Conservation (phyloP, 2,113 vertebrate species). For the Semnopithecus entellus region DNA sequence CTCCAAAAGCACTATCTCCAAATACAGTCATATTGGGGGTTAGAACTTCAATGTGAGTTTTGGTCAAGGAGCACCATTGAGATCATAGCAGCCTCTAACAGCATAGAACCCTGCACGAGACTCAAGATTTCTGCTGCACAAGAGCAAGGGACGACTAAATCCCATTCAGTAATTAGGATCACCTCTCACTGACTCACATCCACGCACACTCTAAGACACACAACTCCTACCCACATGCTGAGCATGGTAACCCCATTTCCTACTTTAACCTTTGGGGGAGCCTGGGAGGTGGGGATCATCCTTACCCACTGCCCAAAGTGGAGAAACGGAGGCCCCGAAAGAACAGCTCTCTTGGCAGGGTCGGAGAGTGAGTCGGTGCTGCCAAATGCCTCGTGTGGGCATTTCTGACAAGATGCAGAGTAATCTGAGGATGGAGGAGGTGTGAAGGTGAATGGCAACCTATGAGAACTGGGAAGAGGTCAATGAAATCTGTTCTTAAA, state of each 20-base stretch:
- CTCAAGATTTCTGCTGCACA: background rate
- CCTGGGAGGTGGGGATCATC: background rate
- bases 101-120: background rate
- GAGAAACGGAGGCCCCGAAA: background rate
- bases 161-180: background rate
- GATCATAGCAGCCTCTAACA: background rate
- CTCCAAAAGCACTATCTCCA: background rate
- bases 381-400: accelerated
- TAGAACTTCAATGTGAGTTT: background rate
- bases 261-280: background rate
- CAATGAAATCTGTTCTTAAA: background rate
- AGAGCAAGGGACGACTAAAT: background rate
- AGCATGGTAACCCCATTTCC: background rate
- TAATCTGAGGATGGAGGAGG: accelerated
- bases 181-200: background rate
- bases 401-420: accelerated
- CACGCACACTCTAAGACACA: background rate
- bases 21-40: background rate
- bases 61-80: background rate
- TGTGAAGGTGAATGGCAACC: accelerated
- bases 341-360: background rate
- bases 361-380: background rate
- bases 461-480: background rate
- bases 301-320: background rate
- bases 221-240: background rate